Evolutionary conservation across 1,140 invertebrate species (phyloP).

Genomic region (Riptortus pedestris): DNA sequence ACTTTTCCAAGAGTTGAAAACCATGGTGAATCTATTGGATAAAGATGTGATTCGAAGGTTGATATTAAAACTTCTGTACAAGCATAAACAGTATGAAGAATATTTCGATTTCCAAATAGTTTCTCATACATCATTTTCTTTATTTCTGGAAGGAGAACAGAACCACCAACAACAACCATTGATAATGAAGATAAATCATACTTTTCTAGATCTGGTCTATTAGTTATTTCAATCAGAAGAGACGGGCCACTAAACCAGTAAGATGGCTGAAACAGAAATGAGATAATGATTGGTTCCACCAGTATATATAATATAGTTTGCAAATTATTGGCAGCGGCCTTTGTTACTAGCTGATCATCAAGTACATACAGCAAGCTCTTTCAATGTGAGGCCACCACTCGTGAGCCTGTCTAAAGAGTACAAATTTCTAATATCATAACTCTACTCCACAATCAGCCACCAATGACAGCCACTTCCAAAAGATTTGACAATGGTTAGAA

Average conservation of each 20-base stretch:
- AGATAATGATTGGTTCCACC: neutral
- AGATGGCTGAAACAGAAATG: neutral
- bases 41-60: neutral
- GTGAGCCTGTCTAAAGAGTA: neutral
- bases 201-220: neutral
- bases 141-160: neutral
- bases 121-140: constrained; percentile 4
- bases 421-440: neutral
- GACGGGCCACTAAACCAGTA: constrained; percentile 6
- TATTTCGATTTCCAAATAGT: neutral
- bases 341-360: neutral
- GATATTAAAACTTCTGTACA: neutral
- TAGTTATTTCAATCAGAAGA: constrained; percentile 1
- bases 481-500: no score
- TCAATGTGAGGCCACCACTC: neutral
- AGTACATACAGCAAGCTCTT: neutral
- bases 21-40: neutral
- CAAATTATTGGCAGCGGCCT: no score
- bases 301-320: neutral
- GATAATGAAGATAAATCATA: constrained; percentile 8
- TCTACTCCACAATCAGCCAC: neutral
- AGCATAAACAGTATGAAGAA: neutral
- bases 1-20: neutral
- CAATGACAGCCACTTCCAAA: neutral
- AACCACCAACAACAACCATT: neutral